phyloP scores from a whole-genome alignment of 2,797 vertebrate genomes.

The Cetoscarus ocellatus region DNA sequence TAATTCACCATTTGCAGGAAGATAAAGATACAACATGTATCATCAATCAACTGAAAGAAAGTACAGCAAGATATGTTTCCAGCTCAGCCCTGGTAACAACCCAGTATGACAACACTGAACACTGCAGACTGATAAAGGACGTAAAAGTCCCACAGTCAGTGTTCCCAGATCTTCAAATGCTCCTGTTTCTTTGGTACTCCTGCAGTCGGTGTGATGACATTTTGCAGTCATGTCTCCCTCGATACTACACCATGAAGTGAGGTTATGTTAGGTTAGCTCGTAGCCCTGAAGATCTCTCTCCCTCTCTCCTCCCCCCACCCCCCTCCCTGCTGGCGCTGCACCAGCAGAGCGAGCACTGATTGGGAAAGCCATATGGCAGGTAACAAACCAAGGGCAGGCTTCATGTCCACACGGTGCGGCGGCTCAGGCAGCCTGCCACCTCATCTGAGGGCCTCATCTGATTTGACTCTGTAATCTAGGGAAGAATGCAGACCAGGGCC shows the following conservation, averaged over 20 bases:
- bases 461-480: slow-evolving; percentile 40
- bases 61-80: no score
- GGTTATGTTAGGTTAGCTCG: slow-evolving; percentile 26
- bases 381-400: slow-evolving; percentile 73
- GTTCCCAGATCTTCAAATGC: background rate
- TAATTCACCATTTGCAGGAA: no score
- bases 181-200: slow-evolving; percentile 3
- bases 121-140: background rate
- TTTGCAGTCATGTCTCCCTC: background rate
- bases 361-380: slow-evolving; percentile 79
- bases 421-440: slow-evolving; percentile 66
- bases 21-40: no score
- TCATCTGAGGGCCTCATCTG: slow-evolving; percentile 59
- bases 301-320: background rate
- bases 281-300: slow-evolving; percentile 28
- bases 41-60: no score
- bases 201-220: background rate
- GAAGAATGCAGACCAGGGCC: slow-evolving; percentile 37
- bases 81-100: background rate
- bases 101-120: background rate
- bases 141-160: background rate
- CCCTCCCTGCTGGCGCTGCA: slow-evolving; percentile 45
- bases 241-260: slow-evolving; percentile 38
- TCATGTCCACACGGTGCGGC: slow-evolving; percentile 56
- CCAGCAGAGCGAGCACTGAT: slow-evolving; percentile 65